Evolutionary conservation across 2,888 invertebrate species (phyloP).

Genomic region (Pelosia muscerda): DNA sequence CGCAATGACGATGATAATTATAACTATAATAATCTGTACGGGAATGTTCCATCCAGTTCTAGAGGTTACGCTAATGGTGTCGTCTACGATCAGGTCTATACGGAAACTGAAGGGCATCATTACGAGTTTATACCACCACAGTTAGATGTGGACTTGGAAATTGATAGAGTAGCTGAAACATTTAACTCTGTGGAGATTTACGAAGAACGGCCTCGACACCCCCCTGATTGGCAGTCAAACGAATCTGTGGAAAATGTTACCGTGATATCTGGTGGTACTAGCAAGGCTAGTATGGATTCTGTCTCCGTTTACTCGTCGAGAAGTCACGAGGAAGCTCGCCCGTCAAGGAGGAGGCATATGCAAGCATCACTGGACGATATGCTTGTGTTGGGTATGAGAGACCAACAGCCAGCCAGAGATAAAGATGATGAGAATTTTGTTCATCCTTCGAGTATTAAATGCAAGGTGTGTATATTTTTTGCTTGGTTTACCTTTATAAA

Average conservation of each 20-base stretch:
- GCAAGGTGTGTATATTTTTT: conserved; percentile 65
- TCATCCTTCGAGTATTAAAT: conserved; percentile 77
- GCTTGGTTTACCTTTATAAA: too few species aligned
- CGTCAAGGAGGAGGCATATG: conserved; percentile 67
- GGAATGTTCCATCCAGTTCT: conserved; percentile 72
- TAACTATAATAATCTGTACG: conserved; percentile 80
- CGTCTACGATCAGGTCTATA: conserved; percentile 80
- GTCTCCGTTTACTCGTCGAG: conserved; percentile 87
- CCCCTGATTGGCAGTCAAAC: conserved; percentile 69
- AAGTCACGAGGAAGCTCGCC: conserved; percentile 84
- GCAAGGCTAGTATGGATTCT: conserved; percentile 82
- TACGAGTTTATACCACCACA: conserved; percentile 75
- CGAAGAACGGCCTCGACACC: conserved; percentile 69
- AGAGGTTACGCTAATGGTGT: conserved; percentile 66
- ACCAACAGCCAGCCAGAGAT: conserved; percentile 56
- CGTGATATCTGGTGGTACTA: conserved; percentile 73
- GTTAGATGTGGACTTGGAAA: conserved; percentile 68
- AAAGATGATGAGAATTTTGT: conserved; percentile 79
- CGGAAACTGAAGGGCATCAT: conserved; percentile 77
- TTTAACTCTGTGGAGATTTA: conserved; percentile 81
- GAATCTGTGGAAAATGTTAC: conserved; percentile 87
- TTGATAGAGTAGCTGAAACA: conserved; percentile 71
- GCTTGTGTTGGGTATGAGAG: conserved; percentile 79
- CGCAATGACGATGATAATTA: conserved; percentile 80
- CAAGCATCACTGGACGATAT: conserved; percentile 88